A percentile compares a stretch with the other conserved stretches of the same genome.
These are phyloP conservation scores for Amphiura filiformis DNA, from an alignment of 35 echinoderm and acorn worm genomes.

Conservation along the genomic window DNA sequence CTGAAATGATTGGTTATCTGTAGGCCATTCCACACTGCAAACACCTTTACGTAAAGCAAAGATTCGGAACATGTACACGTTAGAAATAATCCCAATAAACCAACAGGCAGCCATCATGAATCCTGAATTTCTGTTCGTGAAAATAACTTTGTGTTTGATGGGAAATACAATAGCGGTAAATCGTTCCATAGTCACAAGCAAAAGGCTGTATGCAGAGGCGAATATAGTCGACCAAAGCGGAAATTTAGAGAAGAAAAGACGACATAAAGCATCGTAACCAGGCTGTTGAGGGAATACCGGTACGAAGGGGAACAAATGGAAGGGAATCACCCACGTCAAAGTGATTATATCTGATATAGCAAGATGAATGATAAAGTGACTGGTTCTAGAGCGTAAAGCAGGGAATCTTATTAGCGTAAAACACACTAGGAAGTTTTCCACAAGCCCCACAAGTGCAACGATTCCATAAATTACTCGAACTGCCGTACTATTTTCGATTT, in stretches of 20 bases:
- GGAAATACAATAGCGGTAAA: constrained; percentile 83
- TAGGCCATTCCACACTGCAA: not conserved
- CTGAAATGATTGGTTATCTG: not conserved
- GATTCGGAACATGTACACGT: constrained; percentile 62
- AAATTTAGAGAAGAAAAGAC: constrained; percentile 61
- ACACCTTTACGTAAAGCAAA: constrained; percentile 1
- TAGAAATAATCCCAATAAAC: constrained; percentile 63
- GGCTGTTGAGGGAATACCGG: constrained; percentile 29
- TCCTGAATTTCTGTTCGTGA: constrained; percentile 24
- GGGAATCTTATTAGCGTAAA: constrained; percentile 63
- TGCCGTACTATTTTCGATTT: constrained; percentile 57
- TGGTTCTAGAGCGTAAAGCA: constrained; percentile 66
- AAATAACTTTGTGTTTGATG: constrained; percentile 53
- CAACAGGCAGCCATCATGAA: constrained; percentile 75
- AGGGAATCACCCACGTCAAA: constrained; percentile 40
- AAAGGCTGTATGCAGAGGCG: constrained; percentile 70
- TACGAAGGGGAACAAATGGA: constrained; percentile 72
- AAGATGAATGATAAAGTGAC: constrained; percentile 72
- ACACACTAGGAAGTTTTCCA: constrained; percentile 68
- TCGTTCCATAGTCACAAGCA: constrained; percentile 64
- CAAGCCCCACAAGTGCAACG: constrained; percentile 55
- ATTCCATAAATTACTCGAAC: constrained; percentile 67
- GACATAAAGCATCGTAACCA: constrained; percentile 58
- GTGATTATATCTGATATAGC: constrained; percentile 37
- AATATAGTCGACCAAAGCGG: constrained; percentile 67